Evolutionary conservation across 92 coral and sea anemone genomes (phyloP), one percentile per base, ranked within the genome.

Genomic region (Heteractis magnifica): DNA sequence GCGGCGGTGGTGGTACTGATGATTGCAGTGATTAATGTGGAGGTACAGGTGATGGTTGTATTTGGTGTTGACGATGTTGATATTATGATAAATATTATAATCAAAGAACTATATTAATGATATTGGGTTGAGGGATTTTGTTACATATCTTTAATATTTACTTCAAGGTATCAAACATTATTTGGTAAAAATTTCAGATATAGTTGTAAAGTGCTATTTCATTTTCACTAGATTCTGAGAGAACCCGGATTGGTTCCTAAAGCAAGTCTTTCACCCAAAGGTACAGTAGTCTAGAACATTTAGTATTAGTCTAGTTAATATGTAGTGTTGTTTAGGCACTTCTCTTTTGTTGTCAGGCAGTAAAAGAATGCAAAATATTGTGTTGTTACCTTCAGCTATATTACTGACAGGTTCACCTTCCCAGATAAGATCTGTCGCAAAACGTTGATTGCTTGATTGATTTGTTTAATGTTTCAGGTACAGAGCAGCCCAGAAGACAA

Each of bases 241-340:
- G 95, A 92, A 77, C 95, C 95, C 34, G 92, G 86, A 15, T 56
- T 84, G 4, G 83, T 78, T 3, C 88, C 80, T 4, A 84, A 85
- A 87, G 90, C 87, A 50, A 87, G 71, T 41, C 16, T 84, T 1
- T 84, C 87, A 8, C 82, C 87, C 3, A 83, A 83, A 76, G 86
- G 86, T 64, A 80, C 6, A 34, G 44, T 34, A 34, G 44, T 34
- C 44, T 49, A 41, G 10, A 15, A 20, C 13, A 21, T 16, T 21
- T n/a, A 18, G 1, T 18, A 10, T 62, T 4, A 8, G 18, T 62
- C 10, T 18, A 18, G 15, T 12, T 58, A 58, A 11, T 58, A 11
- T 58, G 13, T 15, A 58, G 16, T 58, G 5, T 58, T 58, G n/a
- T 12, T 58, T 4, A 58, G 64, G 64, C 15, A 12, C 5, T 5